phyloP scores from a whole-genome alignment of 2,888 invertebrate species.

The Enoplolaimus lenunculus region DNA sequence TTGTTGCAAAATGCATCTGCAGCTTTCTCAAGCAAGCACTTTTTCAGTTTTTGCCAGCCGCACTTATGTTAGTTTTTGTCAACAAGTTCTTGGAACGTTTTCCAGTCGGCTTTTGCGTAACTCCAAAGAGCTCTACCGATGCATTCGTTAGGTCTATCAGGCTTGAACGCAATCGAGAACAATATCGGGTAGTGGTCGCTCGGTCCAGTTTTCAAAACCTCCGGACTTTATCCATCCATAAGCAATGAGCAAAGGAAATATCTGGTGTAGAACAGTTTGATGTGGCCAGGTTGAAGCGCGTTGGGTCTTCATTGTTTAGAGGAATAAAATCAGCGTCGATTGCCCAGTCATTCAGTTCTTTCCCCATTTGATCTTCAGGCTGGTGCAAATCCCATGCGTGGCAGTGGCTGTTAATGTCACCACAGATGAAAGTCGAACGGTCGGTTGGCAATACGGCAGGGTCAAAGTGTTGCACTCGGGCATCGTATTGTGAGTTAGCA shows the following conservation, averaged over 20 bases:
- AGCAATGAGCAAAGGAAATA: background rate
- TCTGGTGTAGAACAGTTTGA: background rate
- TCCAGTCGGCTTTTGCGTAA: slow-evolving; percentile 1
- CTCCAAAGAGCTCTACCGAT: background rate
- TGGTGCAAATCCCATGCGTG: background rate
- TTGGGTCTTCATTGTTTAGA: background rate
- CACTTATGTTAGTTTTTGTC: background rate
- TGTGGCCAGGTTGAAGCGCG: background rate
- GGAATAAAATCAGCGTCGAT: background rate
- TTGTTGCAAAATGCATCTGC: background rate
- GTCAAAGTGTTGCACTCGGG: background rate
- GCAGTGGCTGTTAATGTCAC: background rate
- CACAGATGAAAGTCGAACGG: background rate
- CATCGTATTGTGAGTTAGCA: background rate
- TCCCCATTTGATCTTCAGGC: background rate
- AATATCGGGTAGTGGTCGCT: slow-evolving; percentile 3
- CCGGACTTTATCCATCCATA: background rate
- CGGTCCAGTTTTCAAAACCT: background rate
- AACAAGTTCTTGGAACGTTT: background rate
- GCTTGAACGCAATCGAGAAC: background rate
- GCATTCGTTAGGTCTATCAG: background rate
- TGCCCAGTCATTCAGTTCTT: background rate
- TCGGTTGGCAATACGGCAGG: background rate
- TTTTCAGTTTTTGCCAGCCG: background rate
- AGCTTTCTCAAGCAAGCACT: background rate